Percentiles rank a stretch among this genome's conserved stretches.
Evolutionary conservation across 2,888 invertebrate genomes (phyloP).

Genomic region (Torymus tubicola): DNA sequence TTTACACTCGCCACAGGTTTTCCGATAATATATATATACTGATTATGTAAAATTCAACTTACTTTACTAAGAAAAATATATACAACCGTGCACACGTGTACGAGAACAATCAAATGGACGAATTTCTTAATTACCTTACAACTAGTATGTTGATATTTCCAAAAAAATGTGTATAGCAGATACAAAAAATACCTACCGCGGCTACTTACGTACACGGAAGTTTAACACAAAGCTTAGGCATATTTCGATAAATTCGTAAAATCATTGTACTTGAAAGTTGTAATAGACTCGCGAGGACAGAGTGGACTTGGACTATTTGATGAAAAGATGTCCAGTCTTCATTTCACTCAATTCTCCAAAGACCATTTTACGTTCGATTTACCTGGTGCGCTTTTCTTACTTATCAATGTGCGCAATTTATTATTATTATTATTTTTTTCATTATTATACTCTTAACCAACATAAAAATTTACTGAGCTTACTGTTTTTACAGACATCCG

Average conservation of each 20-base stretch:
- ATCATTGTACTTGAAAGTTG: conserved; percentile 68
- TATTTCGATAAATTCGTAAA: conserved; percentile 72
- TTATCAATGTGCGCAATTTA: conserved; percentile 73
- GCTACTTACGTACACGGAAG: conserved; percentile 79
- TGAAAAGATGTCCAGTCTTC: conserved; percentile 75
- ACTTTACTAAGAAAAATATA: conserved; percentile 46
- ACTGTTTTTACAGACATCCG: conserved; percentile 3
- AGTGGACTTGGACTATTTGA: conserved; percentile 74
- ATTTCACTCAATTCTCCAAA: conserved; percentile 70
- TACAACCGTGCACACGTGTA: conserved; percentile 31
- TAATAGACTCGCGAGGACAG: conserved; percentile 75
- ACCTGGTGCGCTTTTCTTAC: conserved; percentile 75
- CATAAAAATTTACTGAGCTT: conserved; percentile 28
- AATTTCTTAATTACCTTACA: conserved; percentile 67
- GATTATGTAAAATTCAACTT: not conserved
- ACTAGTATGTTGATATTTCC: conserved; percentile 69
- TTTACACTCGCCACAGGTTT: too few relatives aligned
- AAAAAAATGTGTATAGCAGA: conserved; percentile 70
- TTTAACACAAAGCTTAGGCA: conserved; percentile 76
- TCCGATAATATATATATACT: not conserved
- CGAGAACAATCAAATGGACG: conserved; percentile 58
- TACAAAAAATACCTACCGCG: conserved; percentile 81
- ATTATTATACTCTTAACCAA: conserved; percentile 44
- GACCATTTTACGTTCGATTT: conserved; percentile 71
- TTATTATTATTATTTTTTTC: not conserved